Evolutionary conservation across 2,113 vertebrate genomes (phyloP).

Genomic region (Rattus norvegicus): DNA sequence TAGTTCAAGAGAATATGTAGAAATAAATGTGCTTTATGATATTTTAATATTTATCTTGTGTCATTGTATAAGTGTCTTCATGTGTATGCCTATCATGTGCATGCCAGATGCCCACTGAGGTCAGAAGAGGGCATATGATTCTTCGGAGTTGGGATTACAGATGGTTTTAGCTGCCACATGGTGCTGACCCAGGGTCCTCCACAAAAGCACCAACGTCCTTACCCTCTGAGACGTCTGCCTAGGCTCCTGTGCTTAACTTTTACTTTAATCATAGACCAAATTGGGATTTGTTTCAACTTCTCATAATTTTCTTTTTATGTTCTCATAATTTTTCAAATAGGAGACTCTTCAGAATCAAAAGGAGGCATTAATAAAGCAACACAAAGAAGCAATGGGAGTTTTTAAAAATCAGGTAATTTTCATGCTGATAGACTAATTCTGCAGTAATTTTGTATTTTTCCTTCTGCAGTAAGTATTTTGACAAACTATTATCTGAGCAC

Average conservation of each 20-base stretch:
- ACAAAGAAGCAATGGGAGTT: constrained; percentile 87
- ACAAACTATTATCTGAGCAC: neutral
- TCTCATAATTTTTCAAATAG: constrained; percentile 82
- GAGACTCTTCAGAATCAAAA: constrained; percentile 88
- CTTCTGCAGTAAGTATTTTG: neutral
- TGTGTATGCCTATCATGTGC: neutral
- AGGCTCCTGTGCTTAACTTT: constrained; percentile 21
- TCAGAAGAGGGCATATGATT: neutral
- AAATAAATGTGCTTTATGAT: neutral
- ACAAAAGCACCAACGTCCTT: neutral
- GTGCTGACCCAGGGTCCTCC: neutral
- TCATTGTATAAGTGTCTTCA: neutral
- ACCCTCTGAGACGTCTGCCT: neutral
- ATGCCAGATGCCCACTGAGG: neutral
- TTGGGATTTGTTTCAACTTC: constrained; percentile 54
- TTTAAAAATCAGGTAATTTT: constrained; percentile 91
- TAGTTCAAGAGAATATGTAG: constrained; percentile 43
- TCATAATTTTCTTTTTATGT: neutral
- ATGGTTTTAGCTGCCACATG: neutral
- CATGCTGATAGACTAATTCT: constrained; percentile 33
- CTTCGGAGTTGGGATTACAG: neutral
- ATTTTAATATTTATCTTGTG: neutral
- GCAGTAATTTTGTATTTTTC: neutral
- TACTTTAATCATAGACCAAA: constrained; percentile 42
- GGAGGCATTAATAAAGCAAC: constrained; percentile 87